Conservation (phyloP, 2,888 invertebrate genomes). For the Steinernema carpocapsae region DNA sequence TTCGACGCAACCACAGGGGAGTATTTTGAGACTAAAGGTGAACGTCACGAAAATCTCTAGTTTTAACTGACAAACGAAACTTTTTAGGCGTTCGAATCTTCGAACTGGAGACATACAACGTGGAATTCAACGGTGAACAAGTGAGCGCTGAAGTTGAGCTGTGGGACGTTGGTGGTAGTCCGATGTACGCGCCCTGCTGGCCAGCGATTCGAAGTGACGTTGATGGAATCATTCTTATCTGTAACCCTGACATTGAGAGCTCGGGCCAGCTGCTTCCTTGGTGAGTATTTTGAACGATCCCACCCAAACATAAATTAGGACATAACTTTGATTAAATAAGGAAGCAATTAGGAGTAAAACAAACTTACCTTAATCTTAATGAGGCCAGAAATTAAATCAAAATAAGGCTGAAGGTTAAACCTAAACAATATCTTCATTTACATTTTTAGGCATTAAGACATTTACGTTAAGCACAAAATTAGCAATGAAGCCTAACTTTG, state of each 20-base stretch:
- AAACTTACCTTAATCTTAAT: no score
- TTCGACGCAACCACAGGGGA: slow-evolving; percentile 5
- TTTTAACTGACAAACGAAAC: no score
- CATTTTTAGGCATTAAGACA: no score
- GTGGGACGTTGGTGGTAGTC: slow-evolving; percentile 81
- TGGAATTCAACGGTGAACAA: slow-evolving; percentile 75
- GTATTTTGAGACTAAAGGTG: slow-evolving; percentile 30
- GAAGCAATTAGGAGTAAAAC: no score
- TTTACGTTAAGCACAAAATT: no score
- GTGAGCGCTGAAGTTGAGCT: slow-evolving; percentile 78
- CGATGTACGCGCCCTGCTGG: slow-evolving; percentile 80
- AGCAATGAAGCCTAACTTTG: no score
- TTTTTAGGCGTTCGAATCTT: slow-evolving; percentile 75
- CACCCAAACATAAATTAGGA: no score
- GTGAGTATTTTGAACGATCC: slow-evolving; percentile 41
- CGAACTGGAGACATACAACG: slow-evolving; percentile 78
- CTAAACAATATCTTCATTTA: no score
- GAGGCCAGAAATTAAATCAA: no score
- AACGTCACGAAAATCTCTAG: not conserved
- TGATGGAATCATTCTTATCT: slow-evolving; percentile 79
- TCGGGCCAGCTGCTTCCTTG: slow-evolving; percentile 61
- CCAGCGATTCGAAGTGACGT: slow-evolving; percentile 78
- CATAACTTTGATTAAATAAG: no score
- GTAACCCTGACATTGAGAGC: slow-evolving; percentile 72
- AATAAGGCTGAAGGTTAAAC: no score